Evolutionary conservation across 2,113 vertebrate genomes (phyloP).

Genomic region (Arenaria interpres): DNA sequence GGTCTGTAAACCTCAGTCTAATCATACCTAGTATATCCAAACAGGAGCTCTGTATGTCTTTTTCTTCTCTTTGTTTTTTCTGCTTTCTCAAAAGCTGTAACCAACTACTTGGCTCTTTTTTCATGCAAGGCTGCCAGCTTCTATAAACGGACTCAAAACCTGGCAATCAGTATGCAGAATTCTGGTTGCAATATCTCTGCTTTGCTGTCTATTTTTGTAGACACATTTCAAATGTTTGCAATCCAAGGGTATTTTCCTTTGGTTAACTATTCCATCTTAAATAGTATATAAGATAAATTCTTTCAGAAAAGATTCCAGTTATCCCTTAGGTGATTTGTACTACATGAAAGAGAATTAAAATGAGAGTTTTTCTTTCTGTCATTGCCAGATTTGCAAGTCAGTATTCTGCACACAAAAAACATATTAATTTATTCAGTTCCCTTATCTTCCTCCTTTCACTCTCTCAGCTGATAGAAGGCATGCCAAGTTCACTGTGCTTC

Average conservation of each 20-base stretch:
- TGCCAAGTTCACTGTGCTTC: neutral
- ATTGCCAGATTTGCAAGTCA: neutral
- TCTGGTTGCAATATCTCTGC: neutral
- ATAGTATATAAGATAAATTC: neutral
- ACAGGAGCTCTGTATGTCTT: neutral
- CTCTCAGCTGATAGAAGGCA: neutral
- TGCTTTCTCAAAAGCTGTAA: neutral
- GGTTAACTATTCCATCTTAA: neutral
- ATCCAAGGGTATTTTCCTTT: neutral
- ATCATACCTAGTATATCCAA: neutral
- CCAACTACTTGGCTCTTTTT: constrained; percentile 1
- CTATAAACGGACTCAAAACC: neutral
- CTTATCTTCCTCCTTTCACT: constrained; percentile 19
- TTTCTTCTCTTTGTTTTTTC: neutral
- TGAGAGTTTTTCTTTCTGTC: neutral
- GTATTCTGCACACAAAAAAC: neutral
- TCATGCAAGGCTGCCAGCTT: neutral
- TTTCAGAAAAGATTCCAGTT: neutral
- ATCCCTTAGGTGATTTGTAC: neutral
- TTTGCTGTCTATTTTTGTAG: neutral
- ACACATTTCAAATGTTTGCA: neutral
- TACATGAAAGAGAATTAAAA: neutral
- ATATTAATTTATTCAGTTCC: neutral
- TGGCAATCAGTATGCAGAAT: constrained; percentile 7
- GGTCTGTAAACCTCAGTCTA: neutral